Evolutionary conservation across 2,888 invertebrate genomes (phyloP).

Genomic region (Amphimallon solstitiale): DNA sequence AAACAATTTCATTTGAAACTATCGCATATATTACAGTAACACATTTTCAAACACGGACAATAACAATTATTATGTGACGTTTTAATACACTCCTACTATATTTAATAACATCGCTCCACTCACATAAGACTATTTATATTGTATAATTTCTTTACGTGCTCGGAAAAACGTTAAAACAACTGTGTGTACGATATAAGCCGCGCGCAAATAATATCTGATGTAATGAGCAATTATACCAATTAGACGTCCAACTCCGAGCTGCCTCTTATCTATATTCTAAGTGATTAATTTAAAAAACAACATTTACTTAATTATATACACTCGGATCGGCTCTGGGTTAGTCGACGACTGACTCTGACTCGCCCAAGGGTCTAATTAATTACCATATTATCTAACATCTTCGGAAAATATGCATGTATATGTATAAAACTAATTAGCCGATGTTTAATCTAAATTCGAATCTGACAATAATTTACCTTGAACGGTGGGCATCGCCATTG

Average conservation of each 20-base stretch:
- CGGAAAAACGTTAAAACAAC: constrained; percentile 2
- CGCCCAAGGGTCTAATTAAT: constrained; percentile 40
- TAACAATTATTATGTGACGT: no score
- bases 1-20: no score
- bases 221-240: constrained; percentile 47
- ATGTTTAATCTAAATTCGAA: constrained; percentile 44
- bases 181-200: not conserved
- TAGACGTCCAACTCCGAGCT: constrained; percentile 21
- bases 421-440: constrained; percentile 44
- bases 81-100: no score
- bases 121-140: no score
- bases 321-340: not conserved
- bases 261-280: constrained; percentile 33
- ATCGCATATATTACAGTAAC: no score
- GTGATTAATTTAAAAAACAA: constrained; percentile 41
- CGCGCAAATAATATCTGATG: constrained; percentile 37
- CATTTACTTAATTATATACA: constrained; percentile 40
- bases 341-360: constrained; percentile 14
- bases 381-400: constrained; percentile 43
- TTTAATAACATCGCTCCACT: no score
- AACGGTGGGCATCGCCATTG: no score
- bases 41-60: no score
- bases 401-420: constrained; percentile 33
- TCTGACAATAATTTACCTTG: constrained; percentile 41
- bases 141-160: no score